phyloP scores from a whole-genome alignment of 23 tunicate genomes.

The Pegea sp. region DNA sequence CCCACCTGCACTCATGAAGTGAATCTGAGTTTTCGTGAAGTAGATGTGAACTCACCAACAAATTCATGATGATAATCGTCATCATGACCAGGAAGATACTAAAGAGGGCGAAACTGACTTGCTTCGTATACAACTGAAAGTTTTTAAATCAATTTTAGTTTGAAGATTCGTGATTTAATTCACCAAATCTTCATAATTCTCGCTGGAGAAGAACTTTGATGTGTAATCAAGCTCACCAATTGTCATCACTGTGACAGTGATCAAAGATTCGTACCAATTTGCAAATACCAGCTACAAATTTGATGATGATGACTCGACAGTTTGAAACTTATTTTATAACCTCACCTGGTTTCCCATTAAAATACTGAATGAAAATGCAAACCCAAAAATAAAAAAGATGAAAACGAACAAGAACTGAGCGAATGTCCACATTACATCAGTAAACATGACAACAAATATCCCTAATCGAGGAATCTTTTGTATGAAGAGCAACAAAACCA shows the following conservation, averaged over 20 bases:
- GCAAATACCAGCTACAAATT: slow-evolving; percentile 35
- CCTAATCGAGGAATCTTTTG: slow-evolving; percentile 87
- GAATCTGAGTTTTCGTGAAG: neutral
- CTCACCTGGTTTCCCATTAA: slow-evolving; percentile 82
- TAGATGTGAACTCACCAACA: slow-evolving; percentile 26
- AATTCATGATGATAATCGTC: slow-evolving; percentile 89
- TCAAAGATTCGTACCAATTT: slow-evolving; percentile 54
- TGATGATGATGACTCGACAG: neutral
- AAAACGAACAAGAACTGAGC: slow-evolving; percentile 83
- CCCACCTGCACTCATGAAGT: slow-evolving; percentile 38
- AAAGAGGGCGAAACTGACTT: slow-evolving; percentile 48
- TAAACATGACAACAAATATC: slow-evolving; percentile 92
- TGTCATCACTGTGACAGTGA: slow-evolving; percentile 71
- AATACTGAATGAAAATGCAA: slow-evolving; percentile 81
- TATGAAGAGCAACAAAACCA: slow-evolving; percentile 85
- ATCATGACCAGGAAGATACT: slow-evolving; percentile 54
- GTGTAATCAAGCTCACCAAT: slow-evolving; percentile 75
- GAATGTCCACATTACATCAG: slow-evolving; percentile 79
- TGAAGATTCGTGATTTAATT: no score
- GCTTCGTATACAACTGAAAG: slow-evolving; percentile 23
- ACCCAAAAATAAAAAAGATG: slow-evolving; percentile 83
- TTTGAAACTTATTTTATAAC: neutral
- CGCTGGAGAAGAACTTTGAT: slow-evolving; percentile 14
- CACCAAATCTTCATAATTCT: neutral
- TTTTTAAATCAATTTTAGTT: neutral